phyloP scores from a whole-genome alignment of 2,797 vertebrate species.

The Margarornis squamiger region DNA sequence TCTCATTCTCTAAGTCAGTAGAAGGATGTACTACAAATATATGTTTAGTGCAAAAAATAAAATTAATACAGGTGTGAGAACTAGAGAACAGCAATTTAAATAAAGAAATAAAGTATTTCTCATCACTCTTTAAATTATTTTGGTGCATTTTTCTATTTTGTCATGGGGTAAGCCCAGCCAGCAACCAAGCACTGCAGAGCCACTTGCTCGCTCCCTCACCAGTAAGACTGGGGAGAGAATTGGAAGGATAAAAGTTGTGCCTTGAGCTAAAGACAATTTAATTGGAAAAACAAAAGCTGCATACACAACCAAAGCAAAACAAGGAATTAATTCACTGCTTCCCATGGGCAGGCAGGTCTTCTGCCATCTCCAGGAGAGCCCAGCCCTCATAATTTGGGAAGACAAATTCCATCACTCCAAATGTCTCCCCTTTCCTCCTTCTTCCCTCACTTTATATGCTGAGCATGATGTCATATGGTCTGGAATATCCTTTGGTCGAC shows the following conservation, averaged over 20 bases:
- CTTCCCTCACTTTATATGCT: background rate
- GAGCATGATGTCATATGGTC: accelerated
- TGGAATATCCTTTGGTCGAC: background rate
- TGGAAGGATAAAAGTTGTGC: background rate
- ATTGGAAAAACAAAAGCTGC: background rate
- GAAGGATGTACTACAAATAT: background rate
- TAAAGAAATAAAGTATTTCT: background rate
- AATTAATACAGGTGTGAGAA: too few species aligned
- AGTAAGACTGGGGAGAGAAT: background rate
- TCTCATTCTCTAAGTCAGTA: background rate
- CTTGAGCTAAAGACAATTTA: background rate
- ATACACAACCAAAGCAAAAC: background rate
- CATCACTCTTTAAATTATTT: background rate
- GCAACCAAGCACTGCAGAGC: background rate
- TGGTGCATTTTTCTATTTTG: background rate
- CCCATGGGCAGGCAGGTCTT: background rate
- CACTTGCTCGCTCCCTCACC: background rate
- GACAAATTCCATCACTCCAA: background rate
- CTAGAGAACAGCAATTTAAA: background rate
- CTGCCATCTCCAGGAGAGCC: background rate
- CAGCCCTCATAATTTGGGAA: background rate
- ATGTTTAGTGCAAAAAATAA: background rate
- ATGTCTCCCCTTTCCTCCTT: background rate
- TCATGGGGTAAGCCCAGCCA: accelerated
- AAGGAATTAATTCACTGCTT: background rate